These are phyloP conservation scores for Dynastes grantii DNA, from an alignment of 2,888 invertebrate species.

Conservation along the genomic window DNA sequence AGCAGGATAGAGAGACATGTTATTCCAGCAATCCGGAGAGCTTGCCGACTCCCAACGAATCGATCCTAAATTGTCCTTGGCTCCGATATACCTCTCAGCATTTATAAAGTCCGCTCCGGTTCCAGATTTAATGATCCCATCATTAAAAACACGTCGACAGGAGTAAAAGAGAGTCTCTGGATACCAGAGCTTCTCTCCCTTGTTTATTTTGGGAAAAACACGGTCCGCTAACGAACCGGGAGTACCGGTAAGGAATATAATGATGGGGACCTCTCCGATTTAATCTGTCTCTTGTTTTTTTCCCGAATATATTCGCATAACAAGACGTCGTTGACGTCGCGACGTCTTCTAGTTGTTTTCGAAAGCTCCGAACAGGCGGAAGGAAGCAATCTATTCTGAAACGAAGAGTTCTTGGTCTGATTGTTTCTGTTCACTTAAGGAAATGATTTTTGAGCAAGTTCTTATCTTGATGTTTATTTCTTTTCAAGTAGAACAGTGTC, in stretches of 20 bases:
- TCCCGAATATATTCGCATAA: not conserved
- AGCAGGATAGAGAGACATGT: not conserved
- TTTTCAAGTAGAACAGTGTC: too few species aligned
- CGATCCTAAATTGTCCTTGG: conserved; percentile 8
- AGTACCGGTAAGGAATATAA: not conserved
- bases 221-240: not conserved
- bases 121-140: conserved; percentile 34
- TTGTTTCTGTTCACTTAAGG: not conserved
- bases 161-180: too few species aligned
- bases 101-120: conserved; percentile 16
- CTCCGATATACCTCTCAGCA: not conserved
- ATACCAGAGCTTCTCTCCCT: not conserved
- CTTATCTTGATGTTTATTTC: not conserved
- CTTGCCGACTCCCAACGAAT: not conserved
- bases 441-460: not conserved
- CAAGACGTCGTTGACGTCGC: not conserved
- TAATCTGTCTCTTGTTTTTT: conserved; percentile 24
- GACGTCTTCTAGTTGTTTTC: conserved; percentile 4
- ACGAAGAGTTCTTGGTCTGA: not conserved
- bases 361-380: not conserved
- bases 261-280: not conserved
- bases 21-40: not conserved
- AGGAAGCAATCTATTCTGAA: conserved; percentile 3
- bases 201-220: not conserved
- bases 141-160: conserved; percentile 28